Evolutionary conservation across 2,797 vertebrate genomes (phyloP), one percentile per base, ranked within the genome.

Genomic region (Ptychobarbus kaznakovi): DNA sequence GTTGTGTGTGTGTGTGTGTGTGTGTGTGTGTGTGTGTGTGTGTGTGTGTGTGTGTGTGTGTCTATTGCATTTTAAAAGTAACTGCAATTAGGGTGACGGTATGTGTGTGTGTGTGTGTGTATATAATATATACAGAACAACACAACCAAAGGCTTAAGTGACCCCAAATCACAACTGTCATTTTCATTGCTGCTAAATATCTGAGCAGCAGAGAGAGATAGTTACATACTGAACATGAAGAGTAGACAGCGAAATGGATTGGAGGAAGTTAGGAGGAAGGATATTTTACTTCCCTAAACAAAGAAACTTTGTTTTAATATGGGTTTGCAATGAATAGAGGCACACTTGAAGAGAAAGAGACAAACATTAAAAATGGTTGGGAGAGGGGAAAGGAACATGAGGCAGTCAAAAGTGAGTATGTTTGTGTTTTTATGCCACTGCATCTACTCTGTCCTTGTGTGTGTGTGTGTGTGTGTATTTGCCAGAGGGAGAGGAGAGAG

Each of bases 351-450:
- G 22, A 65, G 42, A 72, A n/a, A 70, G 28, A 61, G 11, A 49
- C 11, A 40, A 12, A 86, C 89, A 89, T 91, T 89, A 91, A 90
- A 75, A 38, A 89, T 90, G 92, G 88, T 86, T 90, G 88, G 91
- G 86, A 88, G 83, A 80, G 86, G 82, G 90, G 88, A 89, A 73
- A 86, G 73, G 20, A 44, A 77, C 76, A 38, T 44, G 40, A 32
- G 85, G 35, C 11, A 42, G 25, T 88, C 81, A 74, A 84, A 89
- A 84, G 87, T 82, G 82, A 28, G 56, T 35, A 72, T 65, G 70
- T 65, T 20, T 32, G 42, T 46, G 73, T 58, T 58, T 58, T 3
- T 61, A 13, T 25, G 58, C 56, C 3, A 4, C 56, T 61, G 56
- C 58, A n/a, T 12, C 22, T 25, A 12, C n/a, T n/a, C 4, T 61